A percentile compares a stretch with the other conserved stretches of the same genome.
phyloP scores from a whole-genome alignment of 1,140 invertebrate genomes.

The Pseudomyrmex pallidus region DNA sequence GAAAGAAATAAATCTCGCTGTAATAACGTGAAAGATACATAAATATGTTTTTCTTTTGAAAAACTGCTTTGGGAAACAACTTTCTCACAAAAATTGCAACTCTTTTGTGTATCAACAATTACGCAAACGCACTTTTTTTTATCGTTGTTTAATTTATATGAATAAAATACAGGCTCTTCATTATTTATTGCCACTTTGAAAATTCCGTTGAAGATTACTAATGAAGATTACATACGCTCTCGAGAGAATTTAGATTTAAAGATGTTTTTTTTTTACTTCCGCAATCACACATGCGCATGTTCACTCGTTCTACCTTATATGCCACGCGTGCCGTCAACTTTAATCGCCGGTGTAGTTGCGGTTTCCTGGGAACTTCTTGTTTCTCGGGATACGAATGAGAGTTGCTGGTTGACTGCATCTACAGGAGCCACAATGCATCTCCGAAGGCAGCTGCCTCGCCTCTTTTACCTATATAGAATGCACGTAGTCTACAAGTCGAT shows the following conservation, averaged over 20 bases:
- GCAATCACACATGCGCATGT: slow-evolving; percentile 16
- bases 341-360: slow-evolving; percentile 1
- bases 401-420: slow-evolving; percentile 74
- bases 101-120: neutral
- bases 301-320: neutral
- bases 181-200: neutral
- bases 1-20: slow-evolving; percentile 13
- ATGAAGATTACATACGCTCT: neutral
- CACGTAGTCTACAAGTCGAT: slow-evolving; percentile 57
- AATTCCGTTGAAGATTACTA: slow-evolving; percentile 7
- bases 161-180: neutral
- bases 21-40: neutral
- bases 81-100: neutral
- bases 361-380: slow-evolving; percentile 23
- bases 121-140: neutral
- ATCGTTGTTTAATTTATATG: neutral
- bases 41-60: neutral
- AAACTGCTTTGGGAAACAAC: neutral
- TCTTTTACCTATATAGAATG: slow-evolving; percentile 64
- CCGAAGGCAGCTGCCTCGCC: slow-evolving; percentile 77
- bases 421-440: slow-evolving; percentile 76
- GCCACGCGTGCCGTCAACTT: slow-evolving; percentile 30
- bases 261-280: slow-evolving; percentile 20
- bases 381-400: slow-evolving; percentile 71
- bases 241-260: slow-evolving; percentile 8